Evolutionary conservation across 2,797 vertebrate genomes (phyloP).

Genomic region (Poecilia picta): DNA sequence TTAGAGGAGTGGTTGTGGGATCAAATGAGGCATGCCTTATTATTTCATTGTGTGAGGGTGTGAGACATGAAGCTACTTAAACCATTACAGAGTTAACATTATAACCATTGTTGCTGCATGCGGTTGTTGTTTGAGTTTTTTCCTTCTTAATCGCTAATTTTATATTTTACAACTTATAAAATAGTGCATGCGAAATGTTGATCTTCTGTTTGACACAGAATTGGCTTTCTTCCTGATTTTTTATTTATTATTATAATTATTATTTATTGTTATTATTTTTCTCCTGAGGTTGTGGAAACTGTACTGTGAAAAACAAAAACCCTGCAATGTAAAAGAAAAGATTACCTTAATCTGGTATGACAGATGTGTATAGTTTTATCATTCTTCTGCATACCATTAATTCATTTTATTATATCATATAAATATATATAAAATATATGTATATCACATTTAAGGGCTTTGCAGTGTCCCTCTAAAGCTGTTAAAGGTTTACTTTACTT

Average conservation of each 20-base stretch:
- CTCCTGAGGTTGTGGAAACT: slow-evolving; percentile 73
- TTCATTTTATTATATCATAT: slow-evolving; percentile 60
- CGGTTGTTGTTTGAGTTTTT: slow-evolving; percentile 84
- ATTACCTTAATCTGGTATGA: slow-evolving; percentile 67
- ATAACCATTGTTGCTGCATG: slow-evolving; percentile 90
- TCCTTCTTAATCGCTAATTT: slow-evolving; percentile 58
- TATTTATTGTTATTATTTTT: slow-evolving; percentile 17
- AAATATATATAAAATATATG: slow-evolving; percentile 63
- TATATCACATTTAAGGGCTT: slow-evolving; percentile 81
- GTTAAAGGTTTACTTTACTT: slow-evolving; percentile 69
- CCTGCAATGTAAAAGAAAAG: slow-evolving; percentile 65
- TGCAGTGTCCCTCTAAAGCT: slow-evolving; percentile 79
- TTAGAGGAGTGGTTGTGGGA: slow-evolving; percentile 57
- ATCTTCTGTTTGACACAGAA: slow-evolving; percentile 77
- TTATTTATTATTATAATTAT: not conserved
- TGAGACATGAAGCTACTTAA: slow-evolving; percentile 77
- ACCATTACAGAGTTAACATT: slow-evolving; percentile 87
- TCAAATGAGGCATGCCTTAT: slow-evolving; percentile 94
- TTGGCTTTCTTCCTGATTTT: slow-evolving; percentile 48
- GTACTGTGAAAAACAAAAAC: slow-evolving; percentile 67
- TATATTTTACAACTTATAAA: slow-evolving; percentile 68
- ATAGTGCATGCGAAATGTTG: slow-evolving; percentile 82
- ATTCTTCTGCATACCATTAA: slow-evolving; percentile 75
- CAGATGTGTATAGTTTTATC: slow-evolving; percentile 80
- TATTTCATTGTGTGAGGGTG: slow-evolving; percentile 86